Percentiles rank a stretch among this genome's conserved stretches.
Evolutionary conservation across 2,113 vertebrate genomes (phyloP).

Genomic region (Sebastes schlegelii): DNA sequence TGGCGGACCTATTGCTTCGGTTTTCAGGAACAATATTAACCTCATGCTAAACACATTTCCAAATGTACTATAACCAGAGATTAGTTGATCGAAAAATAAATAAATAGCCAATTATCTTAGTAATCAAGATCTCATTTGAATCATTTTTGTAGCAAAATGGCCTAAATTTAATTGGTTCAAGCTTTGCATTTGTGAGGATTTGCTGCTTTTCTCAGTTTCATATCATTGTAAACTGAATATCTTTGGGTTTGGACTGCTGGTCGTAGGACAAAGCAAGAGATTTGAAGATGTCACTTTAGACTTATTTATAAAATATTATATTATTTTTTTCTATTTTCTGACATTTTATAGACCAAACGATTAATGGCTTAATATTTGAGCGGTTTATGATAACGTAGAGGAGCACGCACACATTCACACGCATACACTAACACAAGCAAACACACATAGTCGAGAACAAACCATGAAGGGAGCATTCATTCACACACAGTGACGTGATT

Average conservation of each 20-base stretch:
- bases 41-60: neutral
- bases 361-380: too few species aligned
- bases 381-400: neutral
- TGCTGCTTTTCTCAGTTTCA: neutral
- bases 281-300: neutral
- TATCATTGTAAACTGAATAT: neutral
- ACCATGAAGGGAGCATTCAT: conserved; percentile 47
- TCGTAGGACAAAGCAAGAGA: neutral
- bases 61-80: neutral
- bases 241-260: neutral
- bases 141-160: neutral
- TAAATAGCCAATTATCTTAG: neutral
- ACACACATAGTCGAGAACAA: neutral
- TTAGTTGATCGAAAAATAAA: neutral
- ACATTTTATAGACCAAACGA: neutral
- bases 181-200: neutral
- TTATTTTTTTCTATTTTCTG: neutral
- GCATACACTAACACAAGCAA: neutral
- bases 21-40: neutral
- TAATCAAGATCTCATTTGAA: neutral
- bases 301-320: neutral
- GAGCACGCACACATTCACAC: neutral
- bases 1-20: neutral
- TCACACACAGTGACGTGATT: conserved; percentile 25
- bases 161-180: neutral